phyloP scores from a whole-genome alignment of 2,888 invertebrate genomes.

The Luperina nickerlii region DNA sequence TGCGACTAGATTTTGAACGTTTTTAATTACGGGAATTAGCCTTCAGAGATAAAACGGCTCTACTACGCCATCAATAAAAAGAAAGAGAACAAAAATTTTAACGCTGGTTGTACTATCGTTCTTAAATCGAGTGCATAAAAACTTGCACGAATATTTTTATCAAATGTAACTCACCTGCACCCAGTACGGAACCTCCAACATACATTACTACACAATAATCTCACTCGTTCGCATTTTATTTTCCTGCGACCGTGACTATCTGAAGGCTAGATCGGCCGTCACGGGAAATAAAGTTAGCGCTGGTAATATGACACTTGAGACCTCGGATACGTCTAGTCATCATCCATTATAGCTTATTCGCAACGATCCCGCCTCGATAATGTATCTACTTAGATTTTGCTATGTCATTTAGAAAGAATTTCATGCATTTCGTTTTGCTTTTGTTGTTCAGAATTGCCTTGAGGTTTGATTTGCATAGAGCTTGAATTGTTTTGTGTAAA shows the following conservation, averaged over 20 bases:
- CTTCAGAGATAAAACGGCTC: too few species aligned
- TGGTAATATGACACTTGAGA: slow-evolving; percentile 75
- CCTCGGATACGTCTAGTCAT: slow-evolving; percentile 76
- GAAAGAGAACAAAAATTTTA: background rate
- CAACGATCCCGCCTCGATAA: slow-evolving; percentile 71
- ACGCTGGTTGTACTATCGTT: background rate
- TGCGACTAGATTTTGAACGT: too few species aligned
- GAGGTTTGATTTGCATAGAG: slow-evolving; percentile 37
- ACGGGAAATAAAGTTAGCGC: slow-evolving; percentile 76
- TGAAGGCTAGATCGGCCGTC: slow-evolving; percentile 69
- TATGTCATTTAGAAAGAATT: slow-evolving; percentile 71
- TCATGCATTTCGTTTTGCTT: slow-evolving; percentile 60
- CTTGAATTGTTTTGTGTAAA: slow-evolving; percentile 7
- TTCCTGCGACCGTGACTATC: slow-evolving; percentile 71
- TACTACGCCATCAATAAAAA: background rate
- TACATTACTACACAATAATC: slow-evolving; percentile 43
- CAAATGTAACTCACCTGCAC: background rate
- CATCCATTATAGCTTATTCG: slow-evolving; percentile 77
- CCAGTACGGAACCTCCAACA: slow-evolving; percentile 44
- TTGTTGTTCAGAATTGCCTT: slow-evolving; percentile 28
- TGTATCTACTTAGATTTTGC: slow-evolving; percentile 71
- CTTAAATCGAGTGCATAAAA: background rate
- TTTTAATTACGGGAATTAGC: too few species aligned
- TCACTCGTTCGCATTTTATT: slow-evolving; percentile 64
- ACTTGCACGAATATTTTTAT: slow-evolving; percentile 18